Evolutionary conservation across 2,888 invertebrate genomes (phyloP), one percentile per base, ranked within the genome.

Genomic region (Andrena haemorrhoa): DNA sequence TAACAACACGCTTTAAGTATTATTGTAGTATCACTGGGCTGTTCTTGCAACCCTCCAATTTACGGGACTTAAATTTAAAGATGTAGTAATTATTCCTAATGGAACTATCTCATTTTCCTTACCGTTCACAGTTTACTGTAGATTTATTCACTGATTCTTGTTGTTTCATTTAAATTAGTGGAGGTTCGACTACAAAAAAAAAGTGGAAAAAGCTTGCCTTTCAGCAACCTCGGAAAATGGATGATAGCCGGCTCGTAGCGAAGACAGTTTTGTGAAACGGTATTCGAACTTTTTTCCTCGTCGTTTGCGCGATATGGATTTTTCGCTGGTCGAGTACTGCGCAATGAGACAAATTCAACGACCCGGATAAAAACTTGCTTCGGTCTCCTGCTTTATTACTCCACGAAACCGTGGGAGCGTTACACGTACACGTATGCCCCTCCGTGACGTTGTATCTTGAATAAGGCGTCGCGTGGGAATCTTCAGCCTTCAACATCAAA

Each of bases 311-410:
- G 74, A 61, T 74, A 78, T 78, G 66, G 77, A 78, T 78, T 73
- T 78, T 78, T 60, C 29, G 65, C 29, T 23, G 51, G 61, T 51
- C 31, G 56, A 70, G 70, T 61, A 74, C 74, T 74, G 66, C 70
- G 66, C 71, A 71, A 71, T 63, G 53, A 71, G 71, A 79, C 61
- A 61, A 61, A 76, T 76, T 66, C 79, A 76, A 53, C 76, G 79
- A 76, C 71, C 76, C 49, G 76, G 61, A 79, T 71, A 33, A 71
- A 76, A 60, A 71, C 58, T 71, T 64, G 60, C 68, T 56, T 53
- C 65, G 75, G 65, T 75, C 70, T 31, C 51, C 56, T 61, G 58
- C 10, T 49, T 71, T 65, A 79, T 71, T 76, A 26, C 66, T 61
- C 10, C 16, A 53, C 51, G 6, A 47, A 12, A 26, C 29, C 5